Evolutionary conservation across 2,797 vertebrate genomes (phyloP), one percentile per base, ranked within the genome.

Genomic region (Eleutherodactylus coqui): DNA sequence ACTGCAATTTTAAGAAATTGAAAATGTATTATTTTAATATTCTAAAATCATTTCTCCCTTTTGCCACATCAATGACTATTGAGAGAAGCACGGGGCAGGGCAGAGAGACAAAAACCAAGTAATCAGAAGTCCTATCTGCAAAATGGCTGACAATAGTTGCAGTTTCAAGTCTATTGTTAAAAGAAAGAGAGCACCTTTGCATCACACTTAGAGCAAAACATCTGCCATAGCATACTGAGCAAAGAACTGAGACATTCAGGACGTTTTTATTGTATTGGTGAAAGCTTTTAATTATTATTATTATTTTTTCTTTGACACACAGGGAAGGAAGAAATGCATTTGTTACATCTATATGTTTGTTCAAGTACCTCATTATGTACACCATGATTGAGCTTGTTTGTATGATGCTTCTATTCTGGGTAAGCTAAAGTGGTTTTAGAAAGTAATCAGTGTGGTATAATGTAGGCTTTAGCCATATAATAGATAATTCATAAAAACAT

Each of bases 261-360:
- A n/a, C n/a, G n/a, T n/a, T n/a, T n/a, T n/a, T n/a, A n/a, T n/a
- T n/a, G n/a, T n/a, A n/a, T n/a, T n/a, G n/a, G n/a, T n/a, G n/a
- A n/a, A n/a, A n/a, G n/a, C n/a, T n/a, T n/a, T n/a, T n/a, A n/a
- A n/a, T n/a, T n/a, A 4, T 75, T 7, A 41, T 51, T 36, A n/a
- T 55, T 72, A 29, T 29, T 43, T 43, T 21, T 21, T 2, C 3
- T 9, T 72, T 90, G 79, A 81, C 75, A 43, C 86, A 88, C 88
- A 93, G 92, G 88, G 93, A 95, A 90, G 92, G 93, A 38, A 83
- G 90, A 55, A 93, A 92, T 83, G 89, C 92, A 78, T 88, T 94
- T 32, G 92, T 94, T 80, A 88, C 92, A 82, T 93, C 92, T 29
- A 93, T 94, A 0, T 88, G 91, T 0, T 89, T 93, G 21, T 93